Evolutionary conservation across 2,888 invertebrate species (phyloP).

Genomic region (Phorcus lineatus): DNA sequence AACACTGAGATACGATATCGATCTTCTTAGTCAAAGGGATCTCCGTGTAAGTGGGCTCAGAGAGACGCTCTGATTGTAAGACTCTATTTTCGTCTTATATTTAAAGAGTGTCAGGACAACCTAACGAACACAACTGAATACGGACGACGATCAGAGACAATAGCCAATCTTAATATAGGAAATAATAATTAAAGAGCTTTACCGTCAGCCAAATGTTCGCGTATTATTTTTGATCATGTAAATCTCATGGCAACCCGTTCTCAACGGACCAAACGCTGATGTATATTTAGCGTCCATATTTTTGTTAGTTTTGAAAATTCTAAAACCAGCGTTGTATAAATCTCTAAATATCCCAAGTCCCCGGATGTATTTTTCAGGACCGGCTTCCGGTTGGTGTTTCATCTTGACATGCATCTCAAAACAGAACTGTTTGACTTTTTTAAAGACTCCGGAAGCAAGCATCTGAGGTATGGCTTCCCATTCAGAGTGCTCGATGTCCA

Average conservation of each 20-base stretch:
- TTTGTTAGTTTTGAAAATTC: constrained; percentile 13
- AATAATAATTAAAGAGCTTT: too few relatives aligned
- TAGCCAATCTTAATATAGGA: too few relatives aligned
- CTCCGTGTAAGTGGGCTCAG: too few relatives aligned
- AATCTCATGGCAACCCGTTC: constrained; percentile 8
- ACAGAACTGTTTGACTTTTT: constrained; percentile 3
- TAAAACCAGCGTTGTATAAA: constrained; percentile 10
- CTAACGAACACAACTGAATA: too few relatives aligned
- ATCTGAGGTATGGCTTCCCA: background rate
- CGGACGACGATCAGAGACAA: too few relatives aligned
- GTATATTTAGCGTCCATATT: constrained; percentile 2
- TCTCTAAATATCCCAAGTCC: background rate
- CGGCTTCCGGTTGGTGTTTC: background rate
- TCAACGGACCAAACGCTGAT: background rate
- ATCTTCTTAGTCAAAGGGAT: too few relatives aligned
- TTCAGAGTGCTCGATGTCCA: background rate
- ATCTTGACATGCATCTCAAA: constrained; percentile 10
- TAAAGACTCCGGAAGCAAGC: background rate
- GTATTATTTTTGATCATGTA: background rate
- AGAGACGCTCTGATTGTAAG: too few relatives aligned
- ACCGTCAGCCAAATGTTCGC: background rate
- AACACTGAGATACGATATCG: too few relatives aligned
- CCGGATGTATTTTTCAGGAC: background rate
- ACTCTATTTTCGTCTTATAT: too few relatives aligned
- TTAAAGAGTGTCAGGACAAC: too few relatives aligned